phyloP scores from a whole-genome alignment of 2,797 vertebrate genomes.

The Poeciliopsis turneri region DNA sequence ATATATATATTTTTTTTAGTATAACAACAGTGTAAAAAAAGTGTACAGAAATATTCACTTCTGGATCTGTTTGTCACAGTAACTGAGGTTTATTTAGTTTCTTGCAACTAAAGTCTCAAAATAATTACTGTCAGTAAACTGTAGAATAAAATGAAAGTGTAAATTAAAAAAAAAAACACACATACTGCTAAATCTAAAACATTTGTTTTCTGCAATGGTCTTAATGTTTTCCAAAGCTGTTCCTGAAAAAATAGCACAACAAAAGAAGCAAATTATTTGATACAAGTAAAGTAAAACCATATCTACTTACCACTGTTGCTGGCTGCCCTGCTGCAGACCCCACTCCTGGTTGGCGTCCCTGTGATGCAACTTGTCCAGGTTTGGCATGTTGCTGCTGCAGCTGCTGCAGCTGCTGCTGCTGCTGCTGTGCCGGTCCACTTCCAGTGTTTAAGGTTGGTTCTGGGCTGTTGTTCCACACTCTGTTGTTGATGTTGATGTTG shows the following conservation, averaged over 20 bases:
- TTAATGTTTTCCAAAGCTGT: not conserved
- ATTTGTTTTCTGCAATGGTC: not conserved
- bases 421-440: conserved; percentile 75
- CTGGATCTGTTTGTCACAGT: not conserved
- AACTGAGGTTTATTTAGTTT: not conserved
- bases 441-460: conserved; percentile 64
- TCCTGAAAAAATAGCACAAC: not conserved
- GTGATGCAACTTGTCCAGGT: conserved; percentile 68
- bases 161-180: not conserved
- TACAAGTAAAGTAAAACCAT: conserved; percentile 4
- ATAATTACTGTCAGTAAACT: not conserved
- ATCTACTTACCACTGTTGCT: conserved; percentile 81
- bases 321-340: conserved; percentile 73
- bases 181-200: not conserved
- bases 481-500: conserved; percentile 33
- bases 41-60: not conserved
- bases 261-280: not conserved
- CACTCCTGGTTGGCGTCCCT: conserved; percentile 76
- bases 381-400: conserved; percentile 78
- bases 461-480: conserved; percentile 46
- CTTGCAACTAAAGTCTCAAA: not conserved
- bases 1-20: not conserved
- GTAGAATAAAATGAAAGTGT: not conserved
- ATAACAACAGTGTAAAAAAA: not conserved
- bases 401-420: conserved; percentile 63